Percentiles rank a stretch among this genome's conserved stretches.
These are phyloP conservation scores for Macrobrachium nipponense DNA, from an alignment of 1,140 invertebrate genomes.

Conservation along the genomic window DNA sequence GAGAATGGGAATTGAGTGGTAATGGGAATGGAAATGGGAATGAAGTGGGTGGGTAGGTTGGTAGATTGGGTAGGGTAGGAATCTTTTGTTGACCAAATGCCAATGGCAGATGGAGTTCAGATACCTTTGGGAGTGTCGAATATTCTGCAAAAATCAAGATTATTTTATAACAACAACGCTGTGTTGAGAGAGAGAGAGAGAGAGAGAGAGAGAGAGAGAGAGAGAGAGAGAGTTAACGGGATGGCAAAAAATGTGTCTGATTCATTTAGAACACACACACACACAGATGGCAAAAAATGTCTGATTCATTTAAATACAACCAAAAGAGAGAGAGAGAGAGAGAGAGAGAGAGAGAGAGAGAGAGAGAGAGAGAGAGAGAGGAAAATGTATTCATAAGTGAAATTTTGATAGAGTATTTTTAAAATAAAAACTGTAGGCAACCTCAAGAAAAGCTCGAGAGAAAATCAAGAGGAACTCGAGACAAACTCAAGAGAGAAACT, in stretches of 20 bases:
- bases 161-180: background rate
- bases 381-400: no score
- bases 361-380: conserved; percentile 30
- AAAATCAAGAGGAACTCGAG: background rate
- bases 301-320: background rate
- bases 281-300: no score
- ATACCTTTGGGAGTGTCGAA: no score
- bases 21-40: background rate
- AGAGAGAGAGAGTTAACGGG: conserved; percentile 36
- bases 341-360: conserved; percentile 38
- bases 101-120: no score
- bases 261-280: background rate
- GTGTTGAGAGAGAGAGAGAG: conserved; percentile 17
- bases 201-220: conserved; percentile 41
- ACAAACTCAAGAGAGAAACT: background rate
- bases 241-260: background rate
- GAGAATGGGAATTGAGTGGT: background rate
- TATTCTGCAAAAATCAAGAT: background rate
- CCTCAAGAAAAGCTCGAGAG: background rate
- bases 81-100: no score
- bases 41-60: background rate
- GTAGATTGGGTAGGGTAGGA: background rate
- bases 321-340: conserved; percentile 25
- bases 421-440: no score
- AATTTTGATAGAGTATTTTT: no score